These are phyloP conservation scores for Ceratina australensis DNA, from an alignment of 1,140 invertebrate genomes.

Conservation along the genomic window DNA sequence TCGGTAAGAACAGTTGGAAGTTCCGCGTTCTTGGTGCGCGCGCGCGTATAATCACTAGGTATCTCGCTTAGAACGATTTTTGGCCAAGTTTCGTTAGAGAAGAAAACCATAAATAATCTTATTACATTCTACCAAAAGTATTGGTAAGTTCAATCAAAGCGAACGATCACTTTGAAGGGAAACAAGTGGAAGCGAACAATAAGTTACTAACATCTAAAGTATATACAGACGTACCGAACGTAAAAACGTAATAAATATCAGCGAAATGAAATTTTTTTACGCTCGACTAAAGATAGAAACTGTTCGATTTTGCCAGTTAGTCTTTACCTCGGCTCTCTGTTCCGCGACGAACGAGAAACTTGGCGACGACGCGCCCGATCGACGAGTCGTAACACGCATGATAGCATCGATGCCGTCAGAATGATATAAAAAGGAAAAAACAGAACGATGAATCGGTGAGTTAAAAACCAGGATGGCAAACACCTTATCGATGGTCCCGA, in stretches of 20 bases:
- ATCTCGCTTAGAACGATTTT: slow-evolving; percentile 31
- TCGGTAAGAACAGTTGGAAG: not conserved
- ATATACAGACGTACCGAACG: slow-evolving; percentile 27
- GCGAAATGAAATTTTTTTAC: slow-evolving; percentile 22
- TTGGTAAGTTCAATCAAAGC: slow-evolving; percentile 34
- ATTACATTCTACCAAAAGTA: slow-evolving; percentile 25
- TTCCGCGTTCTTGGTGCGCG: slow-evolving; percentile 26
- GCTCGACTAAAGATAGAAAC: slow-evolving; percentile 23
- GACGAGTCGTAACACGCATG: slow-evolving; percentile 16
- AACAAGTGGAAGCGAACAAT: slow-evolving; percentile 37
- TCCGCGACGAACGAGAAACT: not conserved
- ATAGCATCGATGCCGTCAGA: slow-evolving; percentile 16
- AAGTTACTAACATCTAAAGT: slow-evolving; percentile 41
- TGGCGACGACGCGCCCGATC: slow-evolving; percentile 17
- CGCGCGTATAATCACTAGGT: slow-evolving; percentile 33
- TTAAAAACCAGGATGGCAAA: slow-evolving; percentile 44
- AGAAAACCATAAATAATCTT: slow-evolving; percentile 24
- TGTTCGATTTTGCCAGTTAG: not conserved
- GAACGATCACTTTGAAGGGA: slow-evolving; percentile 38
- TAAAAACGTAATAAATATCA: slow-evolving; percentile 40
- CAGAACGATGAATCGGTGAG: slow-evolving; percentile 17
- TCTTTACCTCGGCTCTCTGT: not conserved
- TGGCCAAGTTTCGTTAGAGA: slow-evolving; percentile 29
- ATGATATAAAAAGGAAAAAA: slow-evolving; percentile 39
- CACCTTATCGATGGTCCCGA: slow-evolving; percentile 58